Base-by-base conservation (phyloP, 2,113 vertebrate species). In the Platichthys stellatus region DNA sequence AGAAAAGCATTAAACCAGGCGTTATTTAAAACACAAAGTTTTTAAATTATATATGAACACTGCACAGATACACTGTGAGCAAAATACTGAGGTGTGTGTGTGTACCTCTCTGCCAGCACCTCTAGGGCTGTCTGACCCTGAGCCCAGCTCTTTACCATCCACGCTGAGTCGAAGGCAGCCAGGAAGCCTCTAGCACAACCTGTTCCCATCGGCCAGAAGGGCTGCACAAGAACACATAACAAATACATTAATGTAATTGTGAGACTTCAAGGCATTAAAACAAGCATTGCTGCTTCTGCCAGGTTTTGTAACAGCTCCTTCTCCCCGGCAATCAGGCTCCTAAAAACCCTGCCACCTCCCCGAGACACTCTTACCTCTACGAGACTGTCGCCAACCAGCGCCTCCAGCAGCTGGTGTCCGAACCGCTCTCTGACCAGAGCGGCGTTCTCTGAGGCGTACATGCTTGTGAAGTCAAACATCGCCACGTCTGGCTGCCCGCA, bases 191-290 rank as follows among this genome's bases (percentile, higher is more conserved):
- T 92, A 18, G 98, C 98, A 72, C 98, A 99, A 4, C 98, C 98
- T 1, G 98, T 99, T 9, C 98, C 98, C 98, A 99, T 99, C 0
- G 98, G 98, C 98, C 98, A 99, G 90, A 99, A 99, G 0, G 98
- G 98, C 98, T 99, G 74, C 61, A 82, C 3, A 56, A 4, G 9
- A 24, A 24, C 54, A 57, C 54, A 24, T 2, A n/a, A 54, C 51
- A 53, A 45, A 45, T 45, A 45, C 13, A 45, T 15, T 7, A n/a
- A n/a, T n/a, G 17, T 51, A 15, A 51, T 18, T 51, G 0, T 43
- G 40, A 3, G 9, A 49, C 17, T 47, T 17, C 14, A 47, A 47
- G 12, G 13, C 0, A 47, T 17, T 47, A 4, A 17, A 47, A 47
- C 17, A 3, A 47, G 3, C 28, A 47, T 47, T 14, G 15, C 15